Conservation (phyloP, 2,888 invertebrate genomes). For the Cheilosia scutellata region DNA sequence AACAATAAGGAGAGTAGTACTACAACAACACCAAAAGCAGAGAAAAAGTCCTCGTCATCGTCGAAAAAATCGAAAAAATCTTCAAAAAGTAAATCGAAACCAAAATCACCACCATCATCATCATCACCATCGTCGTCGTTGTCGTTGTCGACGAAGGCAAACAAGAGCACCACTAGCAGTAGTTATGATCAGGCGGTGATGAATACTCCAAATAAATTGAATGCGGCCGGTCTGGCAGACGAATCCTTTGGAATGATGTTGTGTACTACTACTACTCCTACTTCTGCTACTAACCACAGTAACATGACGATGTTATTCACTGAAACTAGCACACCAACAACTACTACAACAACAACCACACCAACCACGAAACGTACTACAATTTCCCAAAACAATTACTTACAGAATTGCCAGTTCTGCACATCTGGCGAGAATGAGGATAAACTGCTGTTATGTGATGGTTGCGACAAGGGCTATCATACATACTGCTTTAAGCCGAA, state of each 20-base stretch:
- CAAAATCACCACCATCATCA: constrained; percentile 52
- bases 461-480: constrained; percentile 99
- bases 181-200: constrained; percentile 50
- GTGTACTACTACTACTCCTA: constrained; percentile 74
- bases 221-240: constrained; percentile 10
- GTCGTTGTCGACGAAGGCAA: constrained; percentile 55
- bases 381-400: constrained; percentile 80
- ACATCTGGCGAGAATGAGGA: constrained; percentile 98
- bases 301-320: constrained; percentile 75
- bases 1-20: constrained; percentile 75
- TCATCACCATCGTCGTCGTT: constrained; percentile 32
- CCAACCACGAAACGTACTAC: constrained; percentile 82
- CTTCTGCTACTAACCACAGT: constrained; percentile 69
- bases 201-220: constrained; percentile 22
- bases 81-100: constrained; percentile 62
- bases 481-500: constrained; percentile 99
- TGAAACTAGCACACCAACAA: constrained; percentile 76
- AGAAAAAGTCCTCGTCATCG: constrained; percentile 63
- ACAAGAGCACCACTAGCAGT: constrained; percentile 23
- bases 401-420: constrained; percentile 98
- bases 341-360: constrained; percentile 77
- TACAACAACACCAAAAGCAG: constrained; percentile 72
- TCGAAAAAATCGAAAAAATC: constrained; percentile 72
- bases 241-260: constrained; percentile 65
- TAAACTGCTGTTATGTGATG: constrained; percentile 96